phyloP scores from a whole-genome alignment of 2,113 vertebrate genomes.

The Picathartes gymnocephalus region DNA sequence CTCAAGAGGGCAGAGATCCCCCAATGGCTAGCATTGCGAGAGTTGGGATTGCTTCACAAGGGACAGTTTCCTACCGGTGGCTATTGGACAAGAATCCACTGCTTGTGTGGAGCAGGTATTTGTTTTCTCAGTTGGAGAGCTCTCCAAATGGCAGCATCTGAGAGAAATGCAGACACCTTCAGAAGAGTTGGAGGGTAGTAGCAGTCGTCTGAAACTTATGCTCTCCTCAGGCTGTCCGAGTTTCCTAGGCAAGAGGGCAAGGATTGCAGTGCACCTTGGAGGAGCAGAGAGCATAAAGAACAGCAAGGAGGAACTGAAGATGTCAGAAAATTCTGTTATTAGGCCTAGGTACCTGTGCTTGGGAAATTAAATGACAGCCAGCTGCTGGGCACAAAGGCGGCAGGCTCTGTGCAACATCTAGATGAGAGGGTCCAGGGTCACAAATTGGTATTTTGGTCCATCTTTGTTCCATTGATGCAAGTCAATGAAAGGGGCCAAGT shows the following conservation, averaged over 20 bases:
- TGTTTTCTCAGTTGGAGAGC: neutral
- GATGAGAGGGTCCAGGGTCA: neutral
- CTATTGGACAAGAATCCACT: neutral
- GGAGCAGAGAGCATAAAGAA: neutral
- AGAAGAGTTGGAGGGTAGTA: neutral
- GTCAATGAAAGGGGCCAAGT: neutral
- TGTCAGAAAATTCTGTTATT: neutral
- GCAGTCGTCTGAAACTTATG: neutral
- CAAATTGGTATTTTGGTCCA: neutral
- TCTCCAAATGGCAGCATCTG: neutral
- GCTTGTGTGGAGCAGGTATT: neutral
- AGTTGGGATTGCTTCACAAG: neutral
- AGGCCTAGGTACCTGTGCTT: neutral
- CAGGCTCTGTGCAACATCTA: neutral
- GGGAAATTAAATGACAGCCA: neutral
- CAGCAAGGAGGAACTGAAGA: neutral
- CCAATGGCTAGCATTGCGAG: neutral
- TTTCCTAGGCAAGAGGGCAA: neutral
- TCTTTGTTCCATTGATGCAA: neutral
- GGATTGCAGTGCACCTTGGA: neutral
- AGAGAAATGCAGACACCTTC: neutral
- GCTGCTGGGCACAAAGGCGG: neutral
- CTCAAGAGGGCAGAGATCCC: neutral
- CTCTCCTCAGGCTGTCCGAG: accelerated
- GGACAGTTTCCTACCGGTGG: accelerated